Evolutionary conservation across 2,888 invertebrate species (phyloP).

Genomic region (Callyntrura sp.): DNA sequence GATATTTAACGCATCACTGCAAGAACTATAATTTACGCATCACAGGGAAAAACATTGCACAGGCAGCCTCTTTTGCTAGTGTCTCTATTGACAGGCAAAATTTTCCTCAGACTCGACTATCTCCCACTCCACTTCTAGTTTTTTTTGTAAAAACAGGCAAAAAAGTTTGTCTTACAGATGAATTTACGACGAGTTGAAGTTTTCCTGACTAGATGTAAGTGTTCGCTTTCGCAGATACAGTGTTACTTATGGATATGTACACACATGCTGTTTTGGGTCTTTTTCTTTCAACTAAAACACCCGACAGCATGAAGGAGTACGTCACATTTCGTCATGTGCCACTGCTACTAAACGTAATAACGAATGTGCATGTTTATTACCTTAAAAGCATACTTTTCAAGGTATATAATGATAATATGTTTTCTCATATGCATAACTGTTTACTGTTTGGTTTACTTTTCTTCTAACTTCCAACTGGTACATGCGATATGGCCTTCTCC

Average conservation of each 20-base stretch:
- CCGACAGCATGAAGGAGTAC: background rate
- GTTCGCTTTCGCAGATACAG: background rate
- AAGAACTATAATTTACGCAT: conserved; percentile 51
- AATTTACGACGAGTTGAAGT: conserved; percentile 64
- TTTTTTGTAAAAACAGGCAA: conserved; percentile 31
- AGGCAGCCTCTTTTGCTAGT: background rate
- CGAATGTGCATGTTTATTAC: conserved; percentile 60
- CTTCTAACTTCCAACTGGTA: background rate
- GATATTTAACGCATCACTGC: conserved; percentile 6
- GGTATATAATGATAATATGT: background rate
- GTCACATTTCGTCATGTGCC: conserved; percentile 19
- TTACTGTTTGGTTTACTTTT: conserved; percentile 17
- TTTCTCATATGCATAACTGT: conserved; percentile 16
- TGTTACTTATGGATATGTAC: background rate
- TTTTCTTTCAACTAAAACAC: background rate
- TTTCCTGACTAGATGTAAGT: conserved; percentile 15
- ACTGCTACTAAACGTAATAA: conserved; percentile 51
- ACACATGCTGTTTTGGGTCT: background rate
- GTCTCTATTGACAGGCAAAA: conserved; percentile 28
- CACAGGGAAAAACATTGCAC: too few species aligned
- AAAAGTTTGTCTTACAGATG: conserved; percentile 63
- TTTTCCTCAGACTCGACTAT: background rate
- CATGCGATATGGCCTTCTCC: background rate
- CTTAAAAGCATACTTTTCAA: conserved; percentile 46
- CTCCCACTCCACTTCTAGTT: background rate